A percentile compares a stretch with the other conserved stretches of the same genome.
Conservation (phyloP, 2,797 vertebrate species). For the Manis pentadactyla region DNA sequence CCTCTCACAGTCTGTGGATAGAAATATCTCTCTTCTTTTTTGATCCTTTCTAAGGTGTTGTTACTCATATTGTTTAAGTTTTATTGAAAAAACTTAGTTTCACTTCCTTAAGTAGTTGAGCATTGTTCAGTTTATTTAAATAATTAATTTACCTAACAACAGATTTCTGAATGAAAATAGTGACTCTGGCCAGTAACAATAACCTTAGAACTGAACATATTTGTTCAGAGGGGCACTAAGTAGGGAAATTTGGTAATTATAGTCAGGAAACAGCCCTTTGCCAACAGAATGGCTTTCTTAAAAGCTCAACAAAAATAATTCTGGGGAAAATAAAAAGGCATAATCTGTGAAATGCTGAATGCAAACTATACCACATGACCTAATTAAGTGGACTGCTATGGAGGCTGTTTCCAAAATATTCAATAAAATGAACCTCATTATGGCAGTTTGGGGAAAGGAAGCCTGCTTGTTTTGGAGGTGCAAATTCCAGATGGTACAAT, state of each 20-base stretch:
- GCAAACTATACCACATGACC: not conserved
- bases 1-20: not conserved
- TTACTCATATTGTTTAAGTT: not conserved
- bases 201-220: not conserved
- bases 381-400: conserved; percentile 8
- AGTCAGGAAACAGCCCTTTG: conserved; percentile 5
- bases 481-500: not conserved
- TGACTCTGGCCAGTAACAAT: conserved; percentile 5
- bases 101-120: conserved; percentile 23
- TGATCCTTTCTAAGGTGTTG: not conserved
- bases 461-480: conserved; percentile 16
- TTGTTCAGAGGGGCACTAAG: not conserved
- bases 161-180: conserved; percentile 37
- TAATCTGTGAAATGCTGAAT: conserved; percentile 42
- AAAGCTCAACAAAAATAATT: conserved; percentile 61
- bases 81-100: not conserved
- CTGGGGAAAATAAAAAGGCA: conserved; percentile 62
- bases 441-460: not conserved
- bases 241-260: conserved; percentile 51
- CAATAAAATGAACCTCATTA: conserved; percentile 26
- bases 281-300: conserved; percentile 64
- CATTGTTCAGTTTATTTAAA: not conserved
- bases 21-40: not conserved
- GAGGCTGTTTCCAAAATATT: not conserved
- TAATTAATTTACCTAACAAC: not conserved